phyloP scores from a whole-genome alignment of 30 jellyfish, hydroid and myxozoan species.

The Aurelia aurita region DNA sequence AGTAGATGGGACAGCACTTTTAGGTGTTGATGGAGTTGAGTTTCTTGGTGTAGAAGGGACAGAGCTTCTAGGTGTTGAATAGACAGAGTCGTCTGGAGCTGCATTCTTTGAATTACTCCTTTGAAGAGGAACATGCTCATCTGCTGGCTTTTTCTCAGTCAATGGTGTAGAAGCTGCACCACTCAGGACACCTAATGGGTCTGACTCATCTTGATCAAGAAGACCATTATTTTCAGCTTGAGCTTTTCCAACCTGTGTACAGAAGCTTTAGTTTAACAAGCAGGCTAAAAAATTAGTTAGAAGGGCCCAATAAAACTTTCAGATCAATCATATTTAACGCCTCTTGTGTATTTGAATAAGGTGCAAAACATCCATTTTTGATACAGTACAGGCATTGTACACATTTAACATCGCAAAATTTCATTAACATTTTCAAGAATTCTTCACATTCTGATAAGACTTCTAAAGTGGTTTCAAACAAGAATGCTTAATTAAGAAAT shows the following conservation, averaged over 20 bases:
- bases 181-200: constrained; percentile 55
- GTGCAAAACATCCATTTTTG: too few species aligned
- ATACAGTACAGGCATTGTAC: too few species aligned
- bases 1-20: constrained; percentile 62
- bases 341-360: too few species aligned
- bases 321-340: too few species aligned
- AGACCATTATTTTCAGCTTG: constrained; percentile 96
- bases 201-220: constrained; percentile 66
- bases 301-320: too few species aligned
- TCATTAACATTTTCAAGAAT: too few species aligned
- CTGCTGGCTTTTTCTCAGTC: not conserved
- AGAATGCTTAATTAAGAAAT: too few species aligned
- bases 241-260: constrained; percentile 90
- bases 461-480: too few species aligned
- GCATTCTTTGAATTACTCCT: not conserved
- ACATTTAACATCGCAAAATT: too few species aligned
- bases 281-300: too few species aligned
- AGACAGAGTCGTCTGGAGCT: constrained; percentile 8
- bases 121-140: constrained; percentile 8
- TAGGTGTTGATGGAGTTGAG: constrained; percentile 4
- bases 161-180: constrained; percentile 33
- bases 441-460: too few species aligned
- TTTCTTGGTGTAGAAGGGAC: constrained; percentile 52
- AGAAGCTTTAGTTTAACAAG: not conserved
- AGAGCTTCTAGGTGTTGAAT: constrained; percentile 7